Evolutionary conservation across 2,113 vertebrate species (phyloP).

Genomic region (Amazona guildingii): DNA sequence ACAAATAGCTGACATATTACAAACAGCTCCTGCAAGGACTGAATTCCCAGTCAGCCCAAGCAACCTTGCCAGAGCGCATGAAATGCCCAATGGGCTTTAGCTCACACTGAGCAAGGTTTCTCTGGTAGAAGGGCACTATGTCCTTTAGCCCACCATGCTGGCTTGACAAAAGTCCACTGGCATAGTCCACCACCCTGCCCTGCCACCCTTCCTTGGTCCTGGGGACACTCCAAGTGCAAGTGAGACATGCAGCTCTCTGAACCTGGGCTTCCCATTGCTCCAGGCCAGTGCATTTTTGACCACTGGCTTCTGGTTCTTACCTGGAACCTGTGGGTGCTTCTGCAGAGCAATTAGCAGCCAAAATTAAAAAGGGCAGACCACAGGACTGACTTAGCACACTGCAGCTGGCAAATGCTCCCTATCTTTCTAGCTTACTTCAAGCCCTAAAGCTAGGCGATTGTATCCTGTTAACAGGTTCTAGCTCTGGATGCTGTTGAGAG

Average conservation of each 20-base stretch:
- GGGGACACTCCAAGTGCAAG: background rate
- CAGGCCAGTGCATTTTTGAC: background rate
- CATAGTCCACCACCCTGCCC: background rate
- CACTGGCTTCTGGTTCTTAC: background rate
- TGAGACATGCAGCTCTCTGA: background rate
- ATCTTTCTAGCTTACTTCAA: slow-evolving; percentile 22
- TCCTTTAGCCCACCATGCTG: background rate
- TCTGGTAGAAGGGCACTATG: background rate
- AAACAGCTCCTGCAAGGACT: background rate
- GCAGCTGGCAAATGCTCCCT: background rate
- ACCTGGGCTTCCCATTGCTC: background rate
- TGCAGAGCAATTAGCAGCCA: slow-evolving; percentile 33
- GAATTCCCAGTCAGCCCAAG: background rate
- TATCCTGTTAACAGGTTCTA: slow-evolving; percentile 17
- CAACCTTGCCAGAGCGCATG: rapidly evolving
- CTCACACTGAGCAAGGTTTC: background rate
- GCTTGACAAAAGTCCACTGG: background rate
- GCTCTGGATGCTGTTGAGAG: background rate
- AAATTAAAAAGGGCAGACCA: slow-evolving; percentile 31
- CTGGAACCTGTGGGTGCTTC: background rate
- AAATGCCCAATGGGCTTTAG: background rate
- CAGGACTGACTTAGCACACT: slow-evolving; percentile 10
- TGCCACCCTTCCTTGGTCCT: background rate
- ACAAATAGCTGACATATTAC: background rate
- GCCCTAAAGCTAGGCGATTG: background rate